A percentile compares a stretch with the other conserved stretches of the same genome.
Conservation (phyloP, 2,113 vertebrate species). For the Xyrauchen texanus region DNA sequence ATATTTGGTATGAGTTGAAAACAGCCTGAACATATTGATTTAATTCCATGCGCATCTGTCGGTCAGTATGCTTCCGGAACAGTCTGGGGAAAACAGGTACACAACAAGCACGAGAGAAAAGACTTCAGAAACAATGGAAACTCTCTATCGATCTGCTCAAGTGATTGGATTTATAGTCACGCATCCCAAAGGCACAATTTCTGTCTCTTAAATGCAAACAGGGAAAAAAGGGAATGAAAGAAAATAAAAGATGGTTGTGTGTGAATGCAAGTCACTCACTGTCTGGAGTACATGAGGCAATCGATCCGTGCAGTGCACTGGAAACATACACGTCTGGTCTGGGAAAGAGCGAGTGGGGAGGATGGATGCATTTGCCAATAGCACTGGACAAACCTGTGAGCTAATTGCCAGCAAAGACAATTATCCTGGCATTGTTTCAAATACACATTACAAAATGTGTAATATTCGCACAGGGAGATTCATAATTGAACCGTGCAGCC, state of each 20-base stretch:
- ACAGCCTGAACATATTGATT: slow-evolving; percentile 76
- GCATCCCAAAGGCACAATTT: slow-evolving; percentile 74
- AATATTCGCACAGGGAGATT: slow-evolving; percentile 95
- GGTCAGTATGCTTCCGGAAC: slow-evolving; percentile 56
- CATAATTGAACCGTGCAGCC: slow-evolving; percentile 84
- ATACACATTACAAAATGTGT: slow-evolving; percentile 95
- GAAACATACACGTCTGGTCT: slow-evolving; percentile 70
- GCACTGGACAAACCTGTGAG: slow-evolving; percentile 95
- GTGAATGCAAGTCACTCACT: slow-evolving; percentile 85
- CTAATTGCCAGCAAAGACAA: slow-evolving; percentile 98
- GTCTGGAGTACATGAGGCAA: slow-evolving; percentile 92
- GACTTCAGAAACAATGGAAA: slow-evolving; percentile 80
- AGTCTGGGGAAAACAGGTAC: slow-evolving; percentile 41
- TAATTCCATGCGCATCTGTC: slow-evolving; percentile 66
- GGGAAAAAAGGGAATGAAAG: slow-evolving; percentile 76
- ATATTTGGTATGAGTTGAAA: slow-evolving; percentile 73
- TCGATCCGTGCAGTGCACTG: slow-evolving; percentile 87
- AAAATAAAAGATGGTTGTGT: slow-evolving; percentile 82
- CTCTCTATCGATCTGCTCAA: slow-evolving; percentile 81
- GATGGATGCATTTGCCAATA: slow-evolving; percentile 96
- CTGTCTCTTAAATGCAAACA: slow-evolving; percentile 85
- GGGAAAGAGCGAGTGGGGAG: slow-evolving; percentile 80
- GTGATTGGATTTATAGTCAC: slow-evolving; percentile 83
- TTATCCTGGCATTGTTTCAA: slow-evolving; percentile 95
- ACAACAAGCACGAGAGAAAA: slow-evolving; percentile 69